A percentile compares a stretch with the other conserved stretches of the same genome.
These are phyloP conservation scores for Dasysyrphus albostriatus DNA, from an alignment of 2,888 invertebrate genomes.

Conservation along the genomic window DNA sequence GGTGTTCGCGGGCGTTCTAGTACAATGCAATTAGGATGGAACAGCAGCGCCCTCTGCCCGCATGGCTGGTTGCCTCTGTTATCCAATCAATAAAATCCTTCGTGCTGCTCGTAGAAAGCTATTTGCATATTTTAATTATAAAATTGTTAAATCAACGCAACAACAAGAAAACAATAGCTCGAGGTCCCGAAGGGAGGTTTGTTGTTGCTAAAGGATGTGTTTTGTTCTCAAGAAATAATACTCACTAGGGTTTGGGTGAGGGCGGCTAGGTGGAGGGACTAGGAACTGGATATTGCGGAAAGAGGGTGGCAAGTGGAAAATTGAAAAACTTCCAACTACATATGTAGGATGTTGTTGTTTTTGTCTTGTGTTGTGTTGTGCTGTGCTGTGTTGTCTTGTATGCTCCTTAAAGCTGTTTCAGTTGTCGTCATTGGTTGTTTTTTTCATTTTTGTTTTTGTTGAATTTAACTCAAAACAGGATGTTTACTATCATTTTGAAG, in stretches of 20 bases:
- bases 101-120: slow-evolving; percentile 64
- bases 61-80: slow-evolving; percentile 2
- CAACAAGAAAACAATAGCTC: slow-evolving; percentile 68
- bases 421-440: slow-evolving; percentile 30
- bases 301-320: slow-evolving; percentile 54
- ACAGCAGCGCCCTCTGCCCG: slow-evolving; percentile 20
- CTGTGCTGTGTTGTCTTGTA: slow-evolving; percentile 12
- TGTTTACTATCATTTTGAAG: slow-evolving; percentile 69
- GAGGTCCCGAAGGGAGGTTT: slow-evolving; percentile 26
- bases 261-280: neutral
- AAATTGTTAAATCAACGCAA: slow-evolving; percentile 76
- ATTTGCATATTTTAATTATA: slow-evolving; percentile 76
- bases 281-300: slow-evolving; percentile 14
- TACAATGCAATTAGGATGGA: slow-evolving; percentile 67
- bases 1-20: slow-evolving; percentile 55
- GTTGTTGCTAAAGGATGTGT: slow-evolving; percentile 18
- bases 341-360: slow-evolving; percentile 51
- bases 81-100: slow-evolving; percentile 69
- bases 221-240: slow-evolving; percentile 25
- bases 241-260: neutral
- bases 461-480: slow-evolving; percentile 56
- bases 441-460: slow-evolving; percentile 10
- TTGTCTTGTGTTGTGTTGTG: slow-evolving; percentile 22
- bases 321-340: slow-evolving; percentile 73
- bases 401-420: slow-evolving; percentile 43